Evolutionary conservation across 92 coral and sea anemone genomes (phyloP), one percentile per base, ranked within the genome.

Genomic region (Chrysogorgia sp.): DNA sequence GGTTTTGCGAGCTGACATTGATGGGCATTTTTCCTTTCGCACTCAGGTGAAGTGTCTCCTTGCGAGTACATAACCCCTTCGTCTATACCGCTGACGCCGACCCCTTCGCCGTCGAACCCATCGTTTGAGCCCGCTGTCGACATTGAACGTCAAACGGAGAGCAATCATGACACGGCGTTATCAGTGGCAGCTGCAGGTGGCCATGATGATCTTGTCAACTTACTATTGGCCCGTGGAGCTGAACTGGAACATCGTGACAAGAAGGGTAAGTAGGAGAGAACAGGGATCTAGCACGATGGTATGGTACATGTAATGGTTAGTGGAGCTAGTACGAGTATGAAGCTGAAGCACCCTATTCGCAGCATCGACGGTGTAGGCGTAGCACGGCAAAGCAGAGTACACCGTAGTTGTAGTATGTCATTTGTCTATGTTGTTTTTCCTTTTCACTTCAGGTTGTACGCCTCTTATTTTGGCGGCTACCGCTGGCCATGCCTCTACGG

Each of bases 131-230:
- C 98, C 0, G 96, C 92, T 77, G 88, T 94, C 82, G 97, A 94
- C 58, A 93, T 94, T 63, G 97, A 94, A 77, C 97, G 91, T 74
- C 98, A 94, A 77, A 94, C 98, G 21, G 98, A 94, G 67, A 94
- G 98, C 40, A 94, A 94, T 79, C 96, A 92, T 57, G 98, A 94
- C 72, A 94, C 98, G 1, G 98, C 98, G 3, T 77, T 94, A 63
- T 91, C 98, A 0, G 87, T 94, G 72, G 98, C 97, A 12, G 94
- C 98, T 0, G 98, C 98, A 0, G 98, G 98, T 8, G 98, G 98
- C 1, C 98, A 94, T 61, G 98, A 94, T 81, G 98, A 94, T 52
- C 92, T 94, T 22, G 97, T 94, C 2, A 89, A 87, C 23, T 81
- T 94, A 24, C 71, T 94, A 40, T 82, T 94, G 21, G 86, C 87